Conservation (phyloP, 2,797 vertebrate genomes). For the Pteropus rufus region DNA sequence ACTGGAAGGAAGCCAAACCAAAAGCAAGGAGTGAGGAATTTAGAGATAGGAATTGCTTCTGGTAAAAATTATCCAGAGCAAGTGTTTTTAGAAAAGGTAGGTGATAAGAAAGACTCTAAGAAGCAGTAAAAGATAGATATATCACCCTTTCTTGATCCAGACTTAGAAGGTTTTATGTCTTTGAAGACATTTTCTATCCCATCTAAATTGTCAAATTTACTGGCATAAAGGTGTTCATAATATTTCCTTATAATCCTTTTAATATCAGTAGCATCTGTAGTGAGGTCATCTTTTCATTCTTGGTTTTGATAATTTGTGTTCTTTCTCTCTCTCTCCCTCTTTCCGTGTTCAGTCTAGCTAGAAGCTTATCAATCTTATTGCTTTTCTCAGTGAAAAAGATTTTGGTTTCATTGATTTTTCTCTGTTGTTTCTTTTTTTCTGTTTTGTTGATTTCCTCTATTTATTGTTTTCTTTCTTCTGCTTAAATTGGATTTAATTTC, state of each 20-base stretch:
- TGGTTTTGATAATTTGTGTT: neutral
- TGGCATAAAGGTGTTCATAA: neutral
- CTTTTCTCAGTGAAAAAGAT: no score
- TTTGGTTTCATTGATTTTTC: no score
- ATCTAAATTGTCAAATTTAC: neutral
- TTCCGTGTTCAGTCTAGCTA: neutral
- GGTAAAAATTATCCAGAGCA: neutral
- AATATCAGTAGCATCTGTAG: neutral
- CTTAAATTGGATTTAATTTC: no score
- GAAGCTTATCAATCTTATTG: no score
- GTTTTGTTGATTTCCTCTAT: no score
- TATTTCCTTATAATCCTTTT: neutral
- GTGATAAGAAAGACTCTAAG: neutral
- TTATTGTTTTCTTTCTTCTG: no score
- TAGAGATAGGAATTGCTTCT: neutral
- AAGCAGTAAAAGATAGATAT: neutral
- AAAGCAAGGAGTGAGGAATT: neutral
- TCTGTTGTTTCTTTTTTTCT: no score
- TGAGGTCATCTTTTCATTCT: neutral
- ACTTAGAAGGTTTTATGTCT: neutral
- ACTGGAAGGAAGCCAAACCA: neutral
- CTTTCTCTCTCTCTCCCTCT: neutral
- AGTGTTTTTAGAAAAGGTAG: neutral
- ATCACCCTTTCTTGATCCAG: neutral
- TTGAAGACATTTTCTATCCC: neutral